Conservation (phyloP, 37 sponge, comb jelly and placozoan species). For the Aphrocallistes beatrix region DNA sequence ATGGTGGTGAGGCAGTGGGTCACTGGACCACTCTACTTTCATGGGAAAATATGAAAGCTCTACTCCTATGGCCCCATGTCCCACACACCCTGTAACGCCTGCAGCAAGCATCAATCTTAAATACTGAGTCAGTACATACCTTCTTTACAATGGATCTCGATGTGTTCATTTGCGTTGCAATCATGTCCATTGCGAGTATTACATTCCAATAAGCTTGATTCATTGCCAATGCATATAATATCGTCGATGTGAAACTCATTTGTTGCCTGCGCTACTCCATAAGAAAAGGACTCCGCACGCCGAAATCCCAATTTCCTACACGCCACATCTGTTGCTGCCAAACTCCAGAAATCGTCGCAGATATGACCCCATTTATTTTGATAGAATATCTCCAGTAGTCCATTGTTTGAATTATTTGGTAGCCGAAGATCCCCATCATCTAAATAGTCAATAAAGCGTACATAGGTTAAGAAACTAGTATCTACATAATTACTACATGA, state of each 20-base stretch:
- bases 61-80: too few species aligned
- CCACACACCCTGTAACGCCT: too few species aligned
- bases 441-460: too few species aligned
- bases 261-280: neutral
- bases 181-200: neutral
- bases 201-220: neutral
- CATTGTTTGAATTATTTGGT: neutral
- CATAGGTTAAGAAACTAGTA: too few species aligned
- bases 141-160: neutral
- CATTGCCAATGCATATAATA: neutral
- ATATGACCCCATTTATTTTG: neutral
- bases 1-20: too few species aligned
- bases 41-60: too few species aligned
- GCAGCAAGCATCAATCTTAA: too few species aligned
- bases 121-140: too few species aligned
- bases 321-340: neutral
- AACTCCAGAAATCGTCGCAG: slow-evolving; percentile 7
- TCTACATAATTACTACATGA: too few species aligned
- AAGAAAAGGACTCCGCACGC: neutral
- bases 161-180: neutral
- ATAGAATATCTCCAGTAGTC: neutral
- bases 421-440: neutral
- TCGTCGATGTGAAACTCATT: neutral
- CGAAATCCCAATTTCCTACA: neutral
- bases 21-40: too few species aligned